Evolutionary conservation across 2,113 vertebrate species (phyloP), one percentile per base, ranked within the genome.

Genomic region (Clarias batrachus): DNA sequence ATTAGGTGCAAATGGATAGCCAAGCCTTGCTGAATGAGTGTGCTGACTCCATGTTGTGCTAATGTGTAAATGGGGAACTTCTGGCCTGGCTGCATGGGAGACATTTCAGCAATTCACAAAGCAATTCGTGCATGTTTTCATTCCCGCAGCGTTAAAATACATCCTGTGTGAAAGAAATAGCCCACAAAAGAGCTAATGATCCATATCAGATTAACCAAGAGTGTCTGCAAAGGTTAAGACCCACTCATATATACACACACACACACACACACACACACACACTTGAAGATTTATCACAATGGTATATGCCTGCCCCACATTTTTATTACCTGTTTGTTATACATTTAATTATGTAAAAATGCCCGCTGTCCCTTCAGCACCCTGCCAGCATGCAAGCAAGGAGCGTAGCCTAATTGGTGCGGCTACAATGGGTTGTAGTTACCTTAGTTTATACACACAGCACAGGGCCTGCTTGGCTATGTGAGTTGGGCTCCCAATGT

Each of bases 61-160:
- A 52, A 76, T 76, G 73, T 79, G 77, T 59, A 79, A 79, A 79
- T 59, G 52, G 76, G 16, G 25, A 19, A 78, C 13, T 33, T 78
- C 76, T 57, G 54, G n/a, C 54, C n/a, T 78, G n/a, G 14, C 16
- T 16, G 3, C 54, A 78, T 78, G n/a, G 23, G 30, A 13, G 16
- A 78, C 19, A 27, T 27, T 25, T 27, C 74, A 27, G 52, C 54
- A 77, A 57, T 37, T 37, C 33, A 37, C 6, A 48, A 48, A 48
- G 77, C 54, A 79, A 59, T 79, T 59, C 27, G 27, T 59, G n/a
- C 56, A 59, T 79, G 54, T 59, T 79, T 21, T 27, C 25, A 59
- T 33, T 79, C 77, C 17, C n/a, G 30, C 7, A 57, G 54, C 54
- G 17, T 17, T 56, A 19, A 30, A 19, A 79, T 59, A 33, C 56